A percentile compares a stretch with the other conserved stretches of the same genome.
These are phyloP conservation scores for Parascotia fuliginaria DNA, from an alignment of 2,888 invertebrate species.

Conservation along the genomic window DNA sequence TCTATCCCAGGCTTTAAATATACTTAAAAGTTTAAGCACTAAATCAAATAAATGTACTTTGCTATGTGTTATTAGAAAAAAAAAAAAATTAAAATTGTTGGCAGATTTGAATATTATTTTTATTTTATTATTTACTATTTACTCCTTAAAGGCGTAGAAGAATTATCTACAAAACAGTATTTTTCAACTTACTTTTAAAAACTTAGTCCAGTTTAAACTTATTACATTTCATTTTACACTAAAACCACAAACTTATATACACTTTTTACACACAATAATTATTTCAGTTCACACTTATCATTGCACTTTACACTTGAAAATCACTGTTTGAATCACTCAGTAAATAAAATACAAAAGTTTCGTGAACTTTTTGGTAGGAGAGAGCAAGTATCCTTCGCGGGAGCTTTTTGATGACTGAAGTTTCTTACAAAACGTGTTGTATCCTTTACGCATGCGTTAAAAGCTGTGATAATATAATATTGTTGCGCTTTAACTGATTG, in stretches of 20 bases:
- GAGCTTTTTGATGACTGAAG: conserved; percentile 1
- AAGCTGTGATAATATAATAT: neutral
- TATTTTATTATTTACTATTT: too few relatives aligned
- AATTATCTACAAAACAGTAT: too few relatives aligned
- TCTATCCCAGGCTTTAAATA: too few relatives aligned
- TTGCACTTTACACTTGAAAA: neutral
- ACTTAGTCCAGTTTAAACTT: neutral
- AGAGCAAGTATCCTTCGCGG: neutral
- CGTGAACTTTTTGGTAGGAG: neutral
- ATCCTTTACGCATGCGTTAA: neutral
- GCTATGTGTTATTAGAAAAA: too few relatives aligned
- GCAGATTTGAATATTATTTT: too few relatives aligned
- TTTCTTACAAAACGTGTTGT: neutral
- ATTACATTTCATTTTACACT: neutral
- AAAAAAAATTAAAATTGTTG: too few relatives aligned
- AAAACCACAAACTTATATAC: too few relatives aligned
- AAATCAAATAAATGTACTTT: too few relatives aligned
- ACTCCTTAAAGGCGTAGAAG: too few relatives aligned
- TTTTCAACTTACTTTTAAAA: too few relatives aligned
- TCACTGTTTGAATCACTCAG: neutral
- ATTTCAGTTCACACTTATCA: neutral
- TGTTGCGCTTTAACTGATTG: neutral
- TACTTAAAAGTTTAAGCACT: too few relatives aligned
- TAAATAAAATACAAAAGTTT: neutral
- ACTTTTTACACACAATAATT: neutral